Percentiles rank a stretch among this genome's conserved stretches.
These are phyloP conservation scores for Oryzias sinensis DNA, from an alignment of 2,797 vertebrate genomes.

Conservation along the genomic window DNA sequence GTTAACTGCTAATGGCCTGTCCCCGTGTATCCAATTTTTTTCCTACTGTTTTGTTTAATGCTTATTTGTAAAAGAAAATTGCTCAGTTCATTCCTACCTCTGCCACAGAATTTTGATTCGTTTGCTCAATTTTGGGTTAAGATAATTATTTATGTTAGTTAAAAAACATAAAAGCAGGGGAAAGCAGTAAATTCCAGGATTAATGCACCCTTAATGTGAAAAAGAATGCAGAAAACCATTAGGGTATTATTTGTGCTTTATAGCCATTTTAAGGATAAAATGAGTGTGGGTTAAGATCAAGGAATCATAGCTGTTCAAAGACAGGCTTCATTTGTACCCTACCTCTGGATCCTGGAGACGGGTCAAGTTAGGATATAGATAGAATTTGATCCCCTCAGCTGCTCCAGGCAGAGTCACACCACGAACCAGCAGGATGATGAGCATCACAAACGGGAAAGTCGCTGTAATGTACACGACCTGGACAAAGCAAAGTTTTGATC, in stretches of 20 bases:
- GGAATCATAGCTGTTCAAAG: neutral
- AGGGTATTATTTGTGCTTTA: neutral
- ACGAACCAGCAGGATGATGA: conserved; percentile 91
- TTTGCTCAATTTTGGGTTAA: no score
- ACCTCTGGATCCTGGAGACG: conserved; percentile 96
- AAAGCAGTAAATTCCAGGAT: no score
- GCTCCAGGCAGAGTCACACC: conserved; percentile 96
- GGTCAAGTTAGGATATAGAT: conserved; percentile 92
- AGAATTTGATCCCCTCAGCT: conserved; percentile 94
- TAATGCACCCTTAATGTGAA: neutral
- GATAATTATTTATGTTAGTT: no score
- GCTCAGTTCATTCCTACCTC: no score
- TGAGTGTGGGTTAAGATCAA: neutral
- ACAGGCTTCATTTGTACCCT: conserved; percentile 2
- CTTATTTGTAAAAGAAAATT: no score
- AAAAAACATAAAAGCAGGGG: no score
- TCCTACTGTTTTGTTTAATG: no score
- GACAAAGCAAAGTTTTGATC: conserved; percentile 19
- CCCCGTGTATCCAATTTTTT: no score
- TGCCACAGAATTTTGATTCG: no score
- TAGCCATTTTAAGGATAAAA: neutral
- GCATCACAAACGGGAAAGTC: conserved; percentile 97
- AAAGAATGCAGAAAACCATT: neutral
- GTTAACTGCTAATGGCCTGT: no score
- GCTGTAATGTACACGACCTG: conserved; percentile 98